Percentiles rank a stretch among this genome's conserved stretches.
These are phyloP conservation scores for Antechinus flavipes DNA, from an alignment of 2,113 vertebrate species.

Conservation along the genomic window DNA sequence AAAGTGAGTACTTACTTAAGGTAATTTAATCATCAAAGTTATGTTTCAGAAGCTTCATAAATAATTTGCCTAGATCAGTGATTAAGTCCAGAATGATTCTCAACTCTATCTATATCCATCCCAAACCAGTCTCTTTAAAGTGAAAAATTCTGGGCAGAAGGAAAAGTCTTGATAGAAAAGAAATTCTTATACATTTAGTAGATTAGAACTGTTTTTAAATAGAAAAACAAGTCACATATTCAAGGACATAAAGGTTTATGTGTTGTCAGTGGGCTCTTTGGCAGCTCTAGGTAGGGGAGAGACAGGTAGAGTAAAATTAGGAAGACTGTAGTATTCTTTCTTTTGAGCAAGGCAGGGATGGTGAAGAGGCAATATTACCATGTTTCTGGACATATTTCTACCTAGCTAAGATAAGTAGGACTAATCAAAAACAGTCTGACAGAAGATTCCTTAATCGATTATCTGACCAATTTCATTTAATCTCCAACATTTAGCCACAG, in stretches of 20 bases:
- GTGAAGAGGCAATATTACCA: background rate
- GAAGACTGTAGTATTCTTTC: background rate
- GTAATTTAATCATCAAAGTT: background rate
- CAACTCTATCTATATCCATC: background rate
- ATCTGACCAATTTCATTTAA: background rate
- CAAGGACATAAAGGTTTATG: background rate
- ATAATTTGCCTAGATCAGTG: background rate
- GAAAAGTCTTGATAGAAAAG: background rate
- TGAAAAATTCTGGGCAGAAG: background rate
- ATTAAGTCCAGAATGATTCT: background rate
- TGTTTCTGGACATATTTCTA: background rate
- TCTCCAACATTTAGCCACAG: background rate
- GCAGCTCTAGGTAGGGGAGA: background rate
- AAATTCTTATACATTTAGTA: background rate
- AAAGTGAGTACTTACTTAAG: background rate
- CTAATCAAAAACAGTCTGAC: background rate
- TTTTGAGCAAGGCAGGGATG: background rate
- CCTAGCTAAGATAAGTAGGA: background rate
- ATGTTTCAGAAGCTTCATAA: conserved; percentile 8
- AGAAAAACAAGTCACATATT: background rate
- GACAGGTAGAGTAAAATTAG: background rate
- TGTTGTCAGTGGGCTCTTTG: background rate
- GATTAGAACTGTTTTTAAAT: conserved; percentile 11
- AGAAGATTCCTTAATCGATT: background rate
- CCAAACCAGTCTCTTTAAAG: background rate